Conservation (phyloP, 1,140 invertebrate species). For the Drosophila subobscura region DNA sequence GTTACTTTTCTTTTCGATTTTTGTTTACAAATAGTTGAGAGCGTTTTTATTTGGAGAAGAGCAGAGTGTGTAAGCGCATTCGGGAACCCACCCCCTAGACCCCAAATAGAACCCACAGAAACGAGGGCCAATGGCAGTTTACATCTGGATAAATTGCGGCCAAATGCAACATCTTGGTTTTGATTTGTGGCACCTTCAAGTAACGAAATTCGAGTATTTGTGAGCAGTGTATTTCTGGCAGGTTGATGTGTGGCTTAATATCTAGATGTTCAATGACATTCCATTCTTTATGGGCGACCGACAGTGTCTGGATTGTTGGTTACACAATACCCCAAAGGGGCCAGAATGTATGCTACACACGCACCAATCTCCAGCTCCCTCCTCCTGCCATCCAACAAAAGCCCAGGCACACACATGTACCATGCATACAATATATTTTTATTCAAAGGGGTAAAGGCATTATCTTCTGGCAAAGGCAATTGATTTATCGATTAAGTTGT, state of each 20-base stretch:
- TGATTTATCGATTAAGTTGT: conserved; percentile 82
- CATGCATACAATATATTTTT: conserved; percentile 41
- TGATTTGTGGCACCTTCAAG: conserved; percentile 32
- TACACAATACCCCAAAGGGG: conserved; percentile 32
- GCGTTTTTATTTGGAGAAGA: conserved; percentile 71
- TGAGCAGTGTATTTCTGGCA: conserved; percentile 5
- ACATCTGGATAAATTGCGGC: conserved; percentile 1
- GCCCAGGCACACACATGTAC: conserved; percentile 40
- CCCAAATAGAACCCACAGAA: neutral
- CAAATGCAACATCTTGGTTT: conserved; percentile 16
- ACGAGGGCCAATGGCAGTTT: conserved; percentile 1
- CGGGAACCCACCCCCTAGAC: neutral
- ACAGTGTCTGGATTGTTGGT: conserved; percentile 48
- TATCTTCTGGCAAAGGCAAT: conserved; percentile 72
- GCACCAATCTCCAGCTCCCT: conserved; percentile 19
- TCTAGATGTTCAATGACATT: conserved; percentile 77
- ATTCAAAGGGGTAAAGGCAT: conserved; percentile 64
- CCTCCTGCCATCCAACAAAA: conserved; percentile 24
- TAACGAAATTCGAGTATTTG: neutral
- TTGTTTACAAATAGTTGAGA: conserved; percentile 67
- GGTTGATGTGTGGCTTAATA: conserved; percentile 50
- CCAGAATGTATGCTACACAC: conserved; percentile 59
- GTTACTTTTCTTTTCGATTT: conserved; percentile 36
- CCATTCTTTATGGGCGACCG: conserved; percentile 47
- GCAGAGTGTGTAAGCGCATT: conserved; percentile 69